Base-by-base conservation (phyloP, 2,888 invertebrate species). In the Cerastis rubricosa region DNA sequence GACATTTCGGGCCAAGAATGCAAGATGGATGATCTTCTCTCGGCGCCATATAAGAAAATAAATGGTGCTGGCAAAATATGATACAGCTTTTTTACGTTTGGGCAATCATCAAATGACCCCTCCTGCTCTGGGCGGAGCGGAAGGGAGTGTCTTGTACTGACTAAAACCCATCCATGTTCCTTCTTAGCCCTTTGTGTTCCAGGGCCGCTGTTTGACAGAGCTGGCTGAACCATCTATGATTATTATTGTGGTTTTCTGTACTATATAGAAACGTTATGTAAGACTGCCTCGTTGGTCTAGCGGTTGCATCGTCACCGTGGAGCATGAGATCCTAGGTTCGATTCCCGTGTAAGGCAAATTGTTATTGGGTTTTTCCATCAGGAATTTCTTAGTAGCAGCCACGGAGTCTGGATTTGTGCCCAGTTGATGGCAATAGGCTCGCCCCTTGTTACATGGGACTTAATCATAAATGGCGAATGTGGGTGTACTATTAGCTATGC, bases 1-100 rank as follows among this genome's bases (percentile, higher is more conserved):
- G 67, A 75, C 67, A 76, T 82, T 71, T 76, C 69, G 64, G 22
- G 40, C 14, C 29, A 72, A 64, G 40, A 72, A 67, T 65, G n/a
- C 64, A 64, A 72, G 78, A 83, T 40, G 45, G 57, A 65, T 79
- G 6, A 43, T 63, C 11, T 57, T 76, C 25, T 25, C 14, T 2
- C 17, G 35, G 29, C 49, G 35, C 8, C 40, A 43, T 66, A 76
- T 66, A 57, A 64, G n/a, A 69, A 78, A 54, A 67, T 77, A 73
- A 83, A 83, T 35, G 1, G 8, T 5, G 2, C 14, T 64, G 14
- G 40, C 0, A 49, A n/a, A 74, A 43, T 22, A 22, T 59, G 43
- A n/a, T n/a, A n/a, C n/a, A n/a, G n/a, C n/a, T n/a, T n/a, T n/a
- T n/a, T n/a, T n/a, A n/a, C n/a, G n/a, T n/a, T n/a, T n/a, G n/a